phyloP scores from a whole-genome alignment of 2,113 vertebrate species.

The Brachirus orientalis region DNA sequence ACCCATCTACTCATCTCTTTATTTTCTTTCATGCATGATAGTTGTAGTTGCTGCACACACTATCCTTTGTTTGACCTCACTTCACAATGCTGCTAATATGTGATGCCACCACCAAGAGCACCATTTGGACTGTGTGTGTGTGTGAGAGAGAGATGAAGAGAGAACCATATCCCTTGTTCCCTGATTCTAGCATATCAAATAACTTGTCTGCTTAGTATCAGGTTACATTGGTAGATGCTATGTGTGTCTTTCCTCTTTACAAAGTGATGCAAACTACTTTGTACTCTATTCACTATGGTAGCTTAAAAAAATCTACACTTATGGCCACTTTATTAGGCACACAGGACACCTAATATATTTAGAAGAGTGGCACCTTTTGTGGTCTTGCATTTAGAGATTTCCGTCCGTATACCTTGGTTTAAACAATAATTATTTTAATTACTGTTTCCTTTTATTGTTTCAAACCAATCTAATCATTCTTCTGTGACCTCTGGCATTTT shows the following conservation, averaged over 20 bases:
- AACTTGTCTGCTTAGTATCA: constrained; percentile 40
- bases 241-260: constrained; percentile 33
- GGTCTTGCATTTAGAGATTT: no score
- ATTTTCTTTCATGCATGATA: constrained; percentile 66
- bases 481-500: no score
- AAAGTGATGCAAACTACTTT: constrained; percentile 15
- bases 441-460: no score
- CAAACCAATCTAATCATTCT: no score
- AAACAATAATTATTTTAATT: no score
- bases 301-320: neutral
- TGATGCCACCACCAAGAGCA: constrained; percentile 53
- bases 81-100: constrained; percentile 52
- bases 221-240: constrained; percentile 39
- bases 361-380: no score
- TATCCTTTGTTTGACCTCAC: constrained; percentile 51
- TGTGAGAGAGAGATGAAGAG: constrained; percentile 3
- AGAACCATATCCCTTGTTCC: constrained; percentile 26
- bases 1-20: constrained; percentile 27
- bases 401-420: no score
- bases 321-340: no score
- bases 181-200: constrained; percentile 19
- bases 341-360: no score
- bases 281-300: constrained; percentile 25
- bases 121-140: constrained; percentile 32
- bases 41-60: constrained; percentile 38